Base-by-base conservation (phyloP, 2,113 vertebrate species). In the Nesogale talazaci region DNA sequence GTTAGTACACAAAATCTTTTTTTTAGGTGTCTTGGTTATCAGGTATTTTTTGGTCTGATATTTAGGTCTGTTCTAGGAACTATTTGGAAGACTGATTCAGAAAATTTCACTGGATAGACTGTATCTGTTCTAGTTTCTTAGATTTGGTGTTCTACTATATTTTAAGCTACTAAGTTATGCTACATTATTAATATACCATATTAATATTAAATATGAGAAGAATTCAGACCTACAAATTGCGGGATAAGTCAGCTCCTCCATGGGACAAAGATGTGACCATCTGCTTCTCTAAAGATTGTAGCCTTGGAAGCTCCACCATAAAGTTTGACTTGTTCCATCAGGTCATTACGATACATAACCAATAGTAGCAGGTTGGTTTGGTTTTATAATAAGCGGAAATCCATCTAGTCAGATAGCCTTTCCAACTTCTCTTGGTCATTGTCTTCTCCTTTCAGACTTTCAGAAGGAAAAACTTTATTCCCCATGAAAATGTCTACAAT, bases 351-450 rank as follows among this genome's bases (percentile, higher is more conserved):
- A 19, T 7, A 20, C 17, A 7, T n/a, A 36, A 36, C 34, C 17
- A 8, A 72, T 12, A 4, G n/a, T 9, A 70, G 34, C 17, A 15
- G 10, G 5, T n/a, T 70, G n/a, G n/a, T 12, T 70, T 70, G 3
- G 69, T 12, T 34, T 34, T 70, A 70, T 70, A 34, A n/a, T 34
- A 70, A 70, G 17, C 4, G 5, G n/a, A 88, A 96, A 89, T 65
- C 19, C 86, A 14, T 1, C 22, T 11, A 23, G 20, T 80, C 86
- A 19, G 6, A 46, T 46, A 83, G 65, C 1, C 19, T 90, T 91
- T 85, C 69, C 91, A 96, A 52, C 23, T 93, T 95, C 88, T 90
- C 96, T 96, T 56, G 36, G 91, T 83, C 42, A 76, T 93, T 94
- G 83, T 94, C 63, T 95, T 79, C 86, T n/a, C 42, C 75, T 69